Evolutionary conservation across 2,888 invertebrate species (phyloP), one percentile per base, ranked within the genome.

Genomic region (Eulithis prunata): DNA sequence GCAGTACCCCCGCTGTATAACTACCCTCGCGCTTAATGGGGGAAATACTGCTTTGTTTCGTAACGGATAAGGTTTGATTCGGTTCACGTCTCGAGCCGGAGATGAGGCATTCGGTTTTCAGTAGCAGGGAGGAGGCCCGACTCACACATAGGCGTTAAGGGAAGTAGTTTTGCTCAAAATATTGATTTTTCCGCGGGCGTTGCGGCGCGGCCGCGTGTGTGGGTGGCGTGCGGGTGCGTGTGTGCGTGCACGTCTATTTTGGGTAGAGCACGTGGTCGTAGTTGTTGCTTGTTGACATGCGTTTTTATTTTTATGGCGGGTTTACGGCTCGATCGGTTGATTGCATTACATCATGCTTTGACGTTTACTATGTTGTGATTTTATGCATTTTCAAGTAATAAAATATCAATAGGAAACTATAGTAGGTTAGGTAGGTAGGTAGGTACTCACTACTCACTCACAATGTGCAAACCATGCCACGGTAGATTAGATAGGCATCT

Each of bases 161-260:
- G 92, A 92, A 91, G 91, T 89, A 90, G 90, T 91, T 93, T 91
- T 91, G 92, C 91, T 93, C 89, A 91, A 91, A 93, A 92, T 93
- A 93, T 93, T 92, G 92, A 93, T 93, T 93, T 93, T 92, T 91
- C 91, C 87, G 87, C 87, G 83, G 85, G 87, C 80, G 79, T 81
- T 78, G 85, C 82, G 83, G 83, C 84, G 83, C 81, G 80, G 68
- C 66, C 49, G 74, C 62, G 70, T 62, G 77, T 77, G 74, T 69
- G 75, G 66, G 72, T 63, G 71, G 0, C 13, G 58, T 28, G 36
- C 10, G 62, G 66, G 76, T 64, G 71, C 62, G 68, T 71, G 84
- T 86, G 85, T 85, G 87, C 76, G 86, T 83, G 82, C 71, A 75
- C 76, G 78, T 90, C 91, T 92, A 91, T 93, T 92, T 92, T 87